Conservation (phyloP, 2,888 invertebrate species). For the Criorhina ranunculi region DNA sequence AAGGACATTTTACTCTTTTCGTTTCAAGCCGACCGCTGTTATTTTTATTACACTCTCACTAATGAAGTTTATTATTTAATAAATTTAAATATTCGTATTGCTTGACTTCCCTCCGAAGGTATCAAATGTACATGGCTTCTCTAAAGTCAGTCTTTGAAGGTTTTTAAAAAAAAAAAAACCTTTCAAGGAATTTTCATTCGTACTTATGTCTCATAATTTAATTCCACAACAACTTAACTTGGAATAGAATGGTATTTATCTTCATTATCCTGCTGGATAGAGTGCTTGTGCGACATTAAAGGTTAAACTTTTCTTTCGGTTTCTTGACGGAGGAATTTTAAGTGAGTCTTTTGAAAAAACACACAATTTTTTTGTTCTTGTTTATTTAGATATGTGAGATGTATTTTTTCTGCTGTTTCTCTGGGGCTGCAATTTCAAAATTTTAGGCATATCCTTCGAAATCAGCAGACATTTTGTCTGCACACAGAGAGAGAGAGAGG, state of each 20-base stretch:
- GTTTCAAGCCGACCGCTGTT: conserved; percentile 8
- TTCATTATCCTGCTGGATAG: conserved; percentile 8
- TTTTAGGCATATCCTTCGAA: no score
- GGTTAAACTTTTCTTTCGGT: background rate
- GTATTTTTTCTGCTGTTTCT: background rate
- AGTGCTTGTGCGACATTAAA: conserved; percentile 2
- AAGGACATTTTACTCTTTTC: conserved; percentile 20
- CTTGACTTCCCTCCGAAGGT: background rate
- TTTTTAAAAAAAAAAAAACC: background rate
- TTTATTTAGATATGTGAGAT: background rate
- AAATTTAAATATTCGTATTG: conserved; percentile 23
- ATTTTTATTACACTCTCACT: conserved; percentile 29
- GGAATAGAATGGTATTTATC: conserved; percentile 18
- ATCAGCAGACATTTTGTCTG: no score
- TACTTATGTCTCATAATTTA: conserved; percentile 2
- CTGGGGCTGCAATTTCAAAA: background rate
- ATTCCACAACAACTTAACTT: background rate
- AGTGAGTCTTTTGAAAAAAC: background rate
- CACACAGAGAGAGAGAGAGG: no score
- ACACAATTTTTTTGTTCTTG: no score
- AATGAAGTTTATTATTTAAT: conserved; percentile 33
- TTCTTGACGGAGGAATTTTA: background rate
- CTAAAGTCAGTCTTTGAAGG: no score
- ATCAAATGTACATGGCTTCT: background rate
- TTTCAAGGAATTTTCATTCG: background rate